Conservation (phyloP, 2,113 vertebrate species). For the Lichenostomus cassidix region DNA sequence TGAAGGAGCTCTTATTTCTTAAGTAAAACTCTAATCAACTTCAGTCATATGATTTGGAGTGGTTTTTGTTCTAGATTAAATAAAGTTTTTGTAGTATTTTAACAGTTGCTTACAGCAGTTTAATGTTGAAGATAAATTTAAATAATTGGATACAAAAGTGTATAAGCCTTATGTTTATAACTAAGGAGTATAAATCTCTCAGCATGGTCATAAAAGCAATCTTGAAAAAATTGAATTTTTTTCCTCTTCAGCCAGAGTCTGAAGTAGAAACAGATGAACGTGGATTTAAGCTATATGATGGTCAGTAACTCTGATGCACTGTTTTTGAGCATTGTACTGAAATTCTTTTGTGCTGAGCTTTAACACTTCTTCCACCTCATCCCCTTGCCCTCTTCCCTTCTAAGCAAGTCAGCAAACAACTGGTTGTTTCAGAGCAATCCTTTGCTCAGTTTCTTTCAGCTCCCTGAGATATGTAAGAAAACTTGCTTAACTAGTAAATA, state of each 20-base stretch:
- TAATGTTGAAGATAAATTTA: neutral
- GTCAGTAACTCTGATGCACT: slow-evolving; percentile 72
- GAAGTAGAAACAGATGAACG: slow-evolving; percentile 82
- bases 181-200: neutral
- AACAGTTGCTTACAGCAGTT: neutral
- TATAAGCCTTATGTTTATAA: neutral
- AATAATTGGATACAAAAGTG: neutral
- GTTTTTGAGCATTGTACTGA: neutral
- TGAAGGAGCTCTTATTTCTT: neutral
- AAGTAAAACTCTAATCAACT: neutral
- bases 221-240: neutral
- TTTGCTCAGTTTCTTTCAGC: neutral
- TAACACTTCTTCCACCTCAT: neutral
- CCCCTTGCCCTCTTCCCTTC: neutral
- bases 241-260: slow-evolving; percentile 78
- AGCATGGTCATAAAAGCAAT: neutral
- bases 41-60: neutral
- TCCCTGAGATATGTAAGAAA: neutral
- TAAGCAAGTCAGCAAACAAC: neutral
- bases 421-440: neutral
- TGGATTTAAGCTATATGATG: slow-evolving; percentile 92
- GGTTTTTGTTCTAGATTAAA: neutral
- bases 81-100: neutral
- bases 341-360: neutral
- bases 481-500: neutral